A percentile compares a stretch with the other conserved stretches of the same genome.
These are phyloP conservation scores for Heliangelus exortis DNA, from an alignment of 2,797 vertebrate genomes.

Conservation along the genomic window DNA sequence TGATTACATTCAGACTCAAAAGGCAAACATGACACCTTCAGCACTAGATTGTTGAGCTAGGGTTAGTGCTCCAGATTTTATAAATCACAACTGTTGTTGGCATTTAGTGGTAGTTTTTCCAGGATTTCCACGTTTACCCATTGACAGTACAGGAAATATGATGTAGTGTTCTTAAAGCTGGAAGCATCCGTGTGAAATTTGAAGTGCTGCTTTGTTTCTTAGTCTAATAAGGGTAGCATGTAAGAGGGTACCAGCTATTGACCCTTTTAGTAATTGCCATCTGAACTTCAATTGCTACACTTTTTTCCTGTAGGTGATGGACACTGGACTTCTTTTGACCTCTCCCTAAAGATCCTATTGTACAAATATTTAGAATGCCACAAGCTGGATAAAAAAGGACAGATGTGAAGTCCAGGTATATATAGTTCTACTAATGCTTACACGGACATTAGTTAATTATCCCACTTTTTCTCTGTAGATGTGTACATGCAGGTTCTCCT, in stretches of 20 bases:
- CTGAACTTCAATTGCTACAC: not conserved
- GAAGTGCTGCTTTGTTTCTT: not conserved
- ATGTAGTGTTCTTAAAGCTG: not conserved
- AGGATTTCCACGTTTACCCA: not conserved
- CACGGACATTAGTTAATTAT: not conserved
- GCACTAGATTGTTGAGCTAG: not conserved
- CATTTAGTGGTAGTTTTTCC: not conserved
- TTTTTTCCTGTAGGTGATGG: not conserved
- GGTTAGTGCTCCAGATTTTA: not conserved
- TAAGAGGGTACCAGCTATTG: not conserved
- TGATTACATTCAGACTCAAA: conserved; percentile 1
- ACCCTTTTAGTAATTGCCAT: not conserved
- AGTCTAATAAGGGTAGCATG: not conserved
- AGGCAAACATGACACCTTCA: not conserved
- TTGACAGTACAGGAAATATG: not conserved
- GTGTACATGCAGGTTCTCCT: not conserved
- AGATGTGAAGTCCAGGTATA: not conserved
- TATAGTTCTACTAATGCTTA: not conserved
- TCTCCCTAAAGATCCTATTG: not conserved
- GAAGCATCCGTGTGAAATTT: not conserved
- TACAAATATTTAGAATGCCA: not conserved
- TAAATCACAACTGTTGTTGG: not conserved
- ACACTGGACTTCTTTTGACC: rapidly evolving
- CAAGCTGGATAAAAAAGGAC: not conserved
- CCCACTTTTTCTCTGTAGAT: not conserved